Base-by-base conservation (phyloP, 2,113 vertebrate genomes). In the Syngnathus scovelli region DNA sequence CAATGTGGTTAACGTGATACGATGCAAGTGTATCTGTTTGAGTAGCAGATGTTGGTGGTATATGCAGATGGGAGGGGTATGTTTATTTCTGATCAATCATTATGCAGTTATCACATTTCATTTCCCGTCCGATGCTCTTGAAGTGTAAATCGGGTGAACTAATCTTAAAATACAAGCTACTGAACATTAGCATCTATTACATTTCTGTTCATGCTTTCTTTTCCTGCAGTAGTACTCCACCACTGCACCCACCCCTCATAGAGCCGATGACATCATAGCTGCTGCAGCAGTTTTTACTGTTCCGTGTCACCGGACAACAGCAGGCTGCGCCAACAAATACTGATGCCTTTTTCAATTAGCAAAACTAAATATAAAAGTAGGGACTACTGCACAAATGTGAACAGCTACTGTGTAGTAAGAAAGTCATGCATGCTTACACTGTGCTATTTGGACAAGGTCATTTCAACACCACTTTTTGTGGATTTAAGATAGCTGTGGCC, bases 201-300 rank as follows among this genome's bases (percentile, higher is more conserved):
- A 72, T 70, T 64, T 27, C 59, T 76, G 43, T 77, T 76, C 70
- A 83, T 58, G 55, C 46, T 68, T 43, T 48, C 52, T 41, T 59
- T 54, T 62, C 76, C 63, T 54, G 69, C 66, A 54, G 69, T 74
- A 68, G 72, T 77, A 69, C 67, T 63, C 66, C 76, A 67, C 64
- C 76, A 66, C 72, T 75, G 73, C 77, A 66, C 82, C 75, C 74
- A 43, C 76, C 72, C 74, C 69, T 61, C 60, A 58, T 54, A 13
- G 38, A 84, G 71, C 21, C 71, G 78, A 91, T 92, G 86, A 91
- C 89, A 90, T 91, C 90, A 91, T 89, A 74, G 86, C 77, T 90
- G 86, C 77, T 90, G 90, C 91, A 87, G 88, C 81, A 85, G 80
- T 75, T 78, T 78, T 76, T 77, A 65, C 78, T 71, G 49, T 83